phyloP scores from a whole-genome alignment of 1,140 invertebrate species.

The Diachasma alloeum region DNA sequence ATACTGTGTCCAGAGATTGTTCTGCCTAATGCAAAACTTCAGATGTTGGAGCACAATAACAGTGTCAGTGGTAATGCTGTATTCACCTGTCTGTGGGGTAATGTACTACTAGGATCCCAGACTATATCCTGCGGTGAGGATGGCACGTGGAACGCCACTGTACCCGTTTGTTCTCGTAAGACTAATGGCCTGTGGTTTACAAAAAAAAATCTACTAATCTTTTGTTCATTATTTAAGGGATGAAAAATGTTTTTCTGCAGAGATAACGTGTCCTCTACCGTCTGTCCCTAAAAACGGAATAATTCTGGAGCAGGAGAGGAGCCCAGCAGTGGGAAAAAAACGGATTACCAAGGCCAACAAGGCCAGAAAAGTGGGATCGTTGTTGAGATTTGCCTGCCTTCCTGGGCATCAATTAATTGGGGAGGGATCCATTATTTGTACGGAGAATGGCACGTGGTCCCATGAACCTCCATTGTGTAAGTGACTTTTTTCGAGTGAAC shows the following conservation, averaged over 20 bases:
- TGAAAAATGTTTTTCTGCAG: slow-evolving; percentile 58
- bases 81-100: slow-evolving; percentile 85
- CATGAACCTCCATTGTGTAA: slow-evolving; percentile 84
- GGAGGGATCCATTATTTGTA: slow-evolving; percentile 83
- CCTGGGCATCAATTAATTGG: slow-evolving; percentile 77
- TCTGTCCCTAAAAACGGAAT: slow-evolving; percentile 76
- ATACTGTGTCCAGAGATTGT: slow-evolving; percentile 76
- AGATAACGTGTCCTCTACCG: slow-evolving; percentile 81
- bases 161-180: slow-evolving; percentile 70
- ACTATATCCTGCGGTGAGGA: slow-evolving; percentile 79
- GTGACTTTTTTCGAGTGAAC: slow-evolving; percentile 21
- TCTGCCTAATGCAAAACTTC: slow-evolving; percentile 65
- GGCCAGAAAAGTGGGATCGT: slow-evolving; percentile 75
- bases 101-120: slow-evolving; percentile 75
- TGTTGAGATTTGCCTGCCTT: slow-evolving; percentile 81
- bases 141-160: slow-evolving; percentile 79
- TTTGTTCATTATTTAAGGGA: background rate
- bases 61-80: slow-evolving; percentile 75
- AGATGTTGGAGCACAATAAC: slow-evolving; percentile 71
- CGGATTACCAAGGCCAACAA: slow-evolving; percentile 39
- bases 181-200: background rate
- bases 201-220: background rate
- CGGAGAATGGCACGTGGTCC: slow-evolving; percentile 86
- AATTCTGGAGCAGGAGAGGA: slow-evolving; percentile 66
- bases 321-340: slow-evolving; percentile 50